These are phyloP conservation scores for Platysteira castanea DNA, from an alignment of 2,113 vertebrate species.

Conservation along the genomic window DNA sequence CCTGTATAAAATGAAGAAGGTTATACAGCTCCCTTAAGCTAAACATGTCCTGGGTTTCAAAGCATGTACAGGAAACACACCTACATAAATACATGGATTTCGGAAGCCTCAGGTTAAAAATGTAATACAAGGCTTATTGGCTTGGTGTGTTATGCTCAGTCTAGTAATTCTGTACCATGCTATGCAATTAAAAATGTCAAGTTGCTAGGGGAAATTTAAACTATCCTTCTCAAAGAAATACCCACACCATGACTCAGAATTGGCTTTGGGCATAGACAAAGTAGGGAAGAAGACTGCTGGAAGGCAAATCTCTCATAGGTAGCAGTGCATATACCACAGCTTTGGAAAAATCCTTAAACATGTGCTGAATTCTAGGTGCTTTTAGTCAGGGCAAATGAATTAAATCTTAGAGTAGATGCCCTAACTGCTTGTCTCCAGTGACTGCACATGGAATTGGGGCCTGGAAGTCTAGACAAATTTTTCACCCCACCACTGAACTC, in stretches of 20 bases:
- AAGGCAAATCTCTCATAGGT: background rate
- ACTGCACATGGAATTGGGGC: background rate
- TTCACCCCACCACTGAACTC: background rate
- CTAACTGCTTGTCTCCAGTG: background rate
- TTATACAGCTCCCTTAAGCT: background rate
- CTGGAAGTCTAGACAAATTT: background rate
- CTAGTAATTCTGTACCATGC: background rate
- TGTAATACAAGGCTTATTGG: background rate
- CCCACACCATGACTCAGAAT: background rate
- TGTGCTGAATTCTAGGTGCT: background rate
- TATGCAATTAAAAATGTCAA: constrained; percentile 26
- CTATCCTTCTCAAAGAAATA: background rate
- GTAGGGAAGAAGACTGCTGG: background rate
- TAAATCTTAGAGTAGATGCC: background rate
- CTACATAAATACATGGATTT: constrained; percentile 7
- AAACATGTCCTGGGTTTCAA: background rate
- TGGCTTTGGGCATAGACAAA: background rate
- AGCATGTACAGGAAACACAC: background rate
- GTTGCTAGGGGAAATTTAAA: background rate
- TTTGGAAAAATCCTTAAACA: background rate
- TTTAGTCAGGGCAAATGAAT: background rate
- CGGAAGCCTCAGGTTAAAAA: constrained; percentile 28
- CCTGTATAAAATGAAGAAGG: background rate
- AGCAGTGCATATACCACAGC: background rate
- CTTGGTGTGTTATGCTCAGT: background rate